phyloP scores from a whole-genome alignment of 2,113 vertebrate genomes.

The Centropus unirufus region DNA sequence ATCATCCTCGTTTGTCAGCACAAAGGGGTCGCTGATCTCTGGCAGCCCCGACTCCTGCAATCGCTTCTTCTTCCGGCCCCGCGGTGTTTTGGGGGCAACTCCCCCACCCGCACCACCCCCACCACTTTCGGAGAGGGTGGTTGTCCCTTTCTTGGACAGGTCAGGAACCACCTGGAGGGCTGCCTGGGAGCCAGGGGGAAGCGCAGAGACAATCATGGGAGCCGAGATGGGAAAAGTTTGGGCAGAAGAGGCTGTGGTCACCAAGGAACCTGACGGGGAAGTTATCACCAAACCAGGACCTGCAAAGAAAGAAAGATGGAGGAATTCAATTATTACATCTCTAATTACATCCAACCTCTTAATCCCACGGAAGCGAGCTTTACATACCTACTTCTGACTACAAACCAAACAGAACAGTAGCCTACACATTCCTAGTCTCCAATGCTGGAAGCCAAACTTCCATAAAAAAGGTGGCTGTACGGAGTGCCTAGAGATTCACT shows the following conservation, averaged over 20 bases:
- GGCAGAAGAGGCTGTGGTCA: slow-evolving; percentile 86
- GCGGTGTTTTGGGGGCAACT: slow-evolving; percentile 75
- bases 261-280: slow-evolving; percentile 92
- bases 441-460: not conserved
- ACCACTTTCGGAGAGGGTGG: slow-evolving; percentile 70
- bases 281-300: slow-evolving; percentile 95
- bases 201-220: slow-evolving; percentile 94
- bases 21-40: slow-evolving; percentile 81
- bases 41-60: slow-evolving; percentile 76
- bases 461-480: not conserved
- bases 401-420: not conserved
- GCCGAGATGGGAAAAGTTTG: slow-evolving; percentile 91
- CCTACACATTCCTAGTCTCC: not conserved
- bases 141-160: slow-evolving; percentile 79
- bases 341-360: not conserved
- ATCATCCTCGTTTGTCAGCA: slow-evolving; percentile 86
- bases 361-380: not conserved
- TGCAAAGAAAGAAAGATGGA: slow-evolving; percentile 64
- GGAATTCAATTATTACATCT: not conserved
- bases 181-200: slow-evolving; percentile 84
- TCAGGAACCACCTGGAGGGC: slow-evolving; percentile 84
- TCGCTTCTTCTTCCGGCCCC: slow-evolving; percentile 85
- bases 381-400: not conserved
- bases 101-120: slow-evolving; percentile 64
- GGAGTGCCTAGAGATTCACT: not conserved